Conservation (phyloP, 2,113 vertebrate genomes). For the Empidonax alnorum region DNA sequence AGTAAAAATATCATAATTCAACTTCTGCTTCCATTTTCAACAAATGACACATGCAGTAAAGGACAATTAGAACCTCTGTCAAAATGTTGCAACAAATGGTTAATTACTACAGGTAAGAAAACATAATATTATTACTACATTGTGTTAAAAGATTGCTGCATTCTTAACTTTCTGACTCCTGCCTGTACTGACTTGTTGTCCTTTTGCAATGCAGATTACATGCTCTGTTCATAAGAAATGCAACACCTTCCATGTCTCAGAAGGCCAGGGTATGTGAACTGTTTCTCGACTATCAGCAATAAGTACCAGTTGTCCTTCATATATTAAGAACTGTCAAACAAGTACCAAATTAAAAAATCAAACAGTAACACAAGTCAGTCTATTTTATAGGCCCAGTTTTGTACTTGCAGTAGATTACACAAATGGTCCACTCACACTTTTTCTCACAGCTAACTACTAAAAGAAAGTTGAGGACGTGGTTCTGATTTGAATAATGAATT, state of each 20-base stretch:
- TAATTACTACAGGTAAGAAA: constrained; percentile 11
- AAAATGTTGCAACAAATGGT: not conserved
- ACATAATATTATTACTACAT: not conserved
- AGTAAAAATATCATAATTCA: not conserved
- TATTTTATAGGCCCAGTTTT: not conserved
- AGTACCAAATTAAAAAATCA: not conserved
- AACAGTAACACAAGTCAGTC: not conserved
- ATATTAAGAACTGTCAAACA: not conserved
- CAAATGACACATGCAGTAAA: not conserved
- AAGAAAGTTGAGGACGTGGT: not conserved
- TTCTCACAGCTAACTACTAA: not conserved
- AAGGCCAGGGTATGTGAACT: not conserved
- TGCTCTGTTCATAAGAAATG: not conserved
- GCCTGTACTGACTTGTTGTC: not conserved
- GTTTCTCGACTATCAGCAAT: not conserved
- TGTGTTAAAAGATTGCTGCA: not conserved
- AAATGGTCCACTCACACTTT: not conserved
- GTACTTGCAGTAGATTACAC: not conserved
- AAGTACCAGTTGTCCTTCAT: not conserved
- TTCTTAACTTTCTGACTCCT: constrained; percentile 1
- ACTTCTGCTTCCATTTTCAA: not conserved
- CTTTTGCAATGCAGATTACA: not conserved
- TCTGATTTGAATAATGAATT: not conserved
- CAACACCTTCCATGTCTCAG: not conserved
- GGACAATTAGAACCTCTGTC: not conserved